Base-by-base conservation (phyloP, 2,888 invertebrate species). In the Heliconius aoede region DNA sequence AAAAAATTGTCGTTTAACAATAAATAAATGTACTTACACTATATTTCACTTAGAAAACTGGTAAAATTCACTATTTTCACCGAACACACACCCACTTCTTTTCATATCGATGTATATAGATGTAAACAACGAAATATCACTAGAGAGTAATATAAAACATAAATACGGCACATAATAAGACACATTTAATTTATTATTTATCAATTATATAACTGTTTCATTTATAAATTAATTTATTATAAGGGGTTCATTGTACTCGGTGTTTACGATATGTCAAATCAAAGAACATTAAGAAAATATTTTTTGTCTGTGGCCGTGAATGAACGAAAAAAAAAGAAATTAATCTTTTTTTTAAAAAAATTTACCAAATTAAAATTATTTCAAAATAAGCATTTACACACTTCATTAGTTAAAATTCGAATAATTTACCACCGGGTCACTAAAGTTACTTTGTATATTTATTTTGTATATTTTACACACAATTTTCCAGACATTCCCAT, bases 241-340 rank as follows among this genome's bases (percentile, higher is more conserved):
- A 81, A 84, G 76, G 84, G 87, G 91, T 93, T 91, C 92, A 92
- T 88, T 91, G 92, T 88, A 87, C 91, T 82, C 79, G 73, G 72
- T 92, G 91, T 93, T 93, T 93, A 92, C 90, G 90, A 88, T 81
- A 86, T 71, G 79, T 82, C 81, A 82, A 81, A 83, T 83, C 84
- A 80, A 83, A 82, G 78, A 76, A 77, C 80, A 55, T 11, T 55
- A n/a, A 73, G 15, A 65, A 72, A 69, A 62, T 69, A 61, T 36
- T 24, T 26, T 24, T 46, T 69, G 69, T 69, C 72, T 77, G 72
- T 72, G 67, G 61, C 69, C 8, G n/a, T 1, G 55, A 32, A 4
- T 11, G 28, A 30, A 21, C 8, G 21, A 18, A 46, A 46, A 46
- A 13, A 46, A 7, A 46, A 21, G 7, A 21, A 46, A 46, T 46